phyloP scores from a whole-genome alignment of 2,113 vertebrate genomes.

The Siniperca chuatsi region DNA sequence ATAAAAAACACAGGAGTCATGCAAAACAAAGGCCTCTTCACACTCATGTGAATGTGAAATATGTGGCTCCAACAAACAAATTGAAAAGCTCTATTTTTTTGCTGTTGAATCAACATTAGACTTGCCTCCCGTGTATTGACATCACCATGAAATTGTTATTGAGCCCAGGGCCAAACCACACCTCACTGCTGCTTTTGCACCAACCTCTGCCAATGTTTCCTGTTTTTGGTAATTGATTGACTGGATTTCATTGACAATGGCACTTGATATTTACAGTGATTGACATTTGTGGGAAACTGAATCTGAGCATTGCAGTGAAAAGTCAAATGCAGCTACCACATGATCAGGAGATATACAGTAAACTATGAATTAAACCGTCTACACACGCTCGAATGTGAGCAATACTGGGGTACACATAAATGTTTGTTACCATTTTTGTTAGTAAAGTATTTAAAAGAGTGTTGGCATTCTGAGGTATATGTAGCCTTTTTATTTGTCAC shows the following conservation, averaged over 20 bases:
- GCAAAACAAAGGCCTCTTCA: constrained; percentile 49
- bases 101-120: constrained; percentile 10
- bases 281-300: constrained; percentile 38
- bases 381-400: constrained; percentile 23
- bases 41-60: constrained; percentile 18
- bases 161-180: constrained; percentile 70
- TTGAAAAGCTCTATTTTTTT: constrained; percentile 42
- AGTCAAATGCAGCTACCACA: constrained; percentile 47
- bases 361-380: constrained; percentile 45
- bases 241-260: constrained; percentile 51
- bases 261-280: constrained; percentile 74
- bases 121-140: constrained; percentile 15
- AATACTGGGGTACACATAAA: constrained; percentile 32
- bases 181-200: constrained; percentile 70
- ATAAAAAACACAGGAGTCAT: constrained; percentile 33
- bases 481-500: constrained; percentile 27
- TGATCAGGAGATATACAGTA: constrained; percentile 42
- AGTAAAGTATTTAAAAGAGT: constrained; percentile 43
- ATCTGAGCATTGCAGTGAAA: constrained; percentile 47
- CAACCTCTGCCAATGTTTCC: constrained; percentile 49
- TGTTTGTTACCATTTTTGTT: constrained; percentile 31
- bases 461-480: constrained; percentile 36
- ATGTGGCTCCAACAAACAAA: constrained; percentile 39
- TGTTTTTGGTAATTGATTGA: constrained; percentile 47
- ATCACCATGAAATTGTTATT: constrained; percentile 30